phyloP scores from a whole-genome alignment of 2,797 vertebrate species.

The Pogoniulus pusillus region DNA sequence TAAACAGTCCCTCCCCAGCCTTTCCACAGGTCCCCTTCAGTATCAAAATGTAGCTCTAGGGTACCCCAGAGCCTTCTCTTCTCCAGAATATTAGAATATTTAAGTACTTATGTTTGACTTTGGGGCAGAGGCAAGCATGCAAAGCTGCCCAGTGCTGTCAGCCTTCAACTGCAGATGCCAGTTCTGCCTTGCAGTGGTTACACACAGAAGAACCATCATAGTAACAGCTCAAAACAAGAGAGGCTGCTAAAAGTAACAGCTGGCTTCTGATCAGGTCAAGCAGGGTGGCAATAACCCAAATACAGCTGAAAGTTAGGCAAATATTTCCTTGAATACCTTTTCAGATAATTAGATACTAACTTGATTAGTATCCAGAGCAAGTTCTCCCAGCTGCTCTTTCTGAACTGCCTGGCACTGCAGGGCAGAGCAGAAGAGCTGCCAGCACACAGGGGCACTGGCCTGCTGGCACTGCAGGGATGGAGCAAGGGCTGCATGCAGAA shows the following conservation, averaged over 20 bases:
- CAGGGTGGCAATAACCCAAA: background rate
- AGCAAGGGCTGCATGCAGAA: background rate
- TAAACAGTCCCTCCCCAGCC: too few species aligned
- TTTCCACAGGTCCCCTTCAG: too few species aligned
- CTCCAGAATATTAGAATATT: background rate
- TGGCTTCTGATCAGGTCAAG: background rate
- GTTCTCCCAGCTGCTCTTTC: background rate
- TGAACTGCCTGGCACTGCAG: background rate
- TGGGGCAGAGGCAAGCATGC: background rate
- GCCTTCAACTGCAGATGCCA: background rate
- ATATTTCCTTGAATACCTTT: background rate
- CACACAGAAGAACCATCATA: background rate
- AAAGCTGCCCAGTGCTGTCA: background rate
- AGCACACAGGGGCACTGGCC: background rate
- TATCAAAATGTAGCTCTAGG: too few species aligned
- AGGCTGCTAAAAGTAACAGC: background rate
- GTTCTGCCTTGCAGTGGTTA: background rate
- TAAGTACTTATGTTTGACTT: background rate
- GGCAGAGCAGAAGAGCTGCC: background rate
- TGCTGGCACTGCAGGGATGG: background rate
- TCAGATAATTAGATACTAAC: background rate
- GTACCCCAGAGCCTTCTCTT: too few species aligned
- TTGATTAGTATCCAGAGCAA: background rate
- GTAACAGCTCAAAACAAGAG: background rate
- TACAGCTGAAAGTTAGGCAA: background rate